Evolutionary conservation across 2,113 vertebrate species (phyloP).

Genomic region (Alces alces): DNA sequence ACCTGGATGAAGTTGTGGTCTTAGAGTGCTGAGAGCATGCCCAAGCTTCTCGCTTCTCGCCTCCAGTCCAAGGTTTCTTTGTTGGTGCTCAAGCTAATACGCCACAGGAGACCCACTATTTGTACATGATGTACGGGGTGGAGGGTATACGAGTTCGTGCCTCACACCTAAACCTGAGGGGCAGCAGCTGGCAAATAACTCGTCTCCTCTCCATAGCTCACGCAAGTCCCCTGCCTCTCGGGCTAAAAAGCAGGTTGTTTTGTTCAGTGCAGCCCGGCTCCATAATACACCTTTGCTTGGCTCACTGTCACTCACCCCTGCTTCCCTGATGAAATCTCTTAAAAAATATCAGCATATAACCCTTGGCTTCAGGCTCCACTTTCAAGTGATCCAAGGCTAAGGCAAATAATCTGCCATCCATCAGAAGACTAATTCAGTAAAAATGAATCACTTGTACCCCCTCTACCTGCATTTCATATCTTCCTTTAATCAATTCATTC

Average conservation of each 20-base stretch:
- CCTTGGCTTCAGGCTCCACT: background rate
- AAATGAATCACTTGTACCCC: background rate
- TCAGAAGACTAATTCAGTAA: background rate
- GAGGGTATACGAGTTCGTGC: background rate
- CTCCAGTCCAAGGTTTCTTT: background rate
- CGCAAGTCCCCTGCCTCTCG: too few species aligned
- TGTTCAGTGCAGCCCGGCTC: background rate
- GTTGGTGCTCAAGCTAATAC: background rate
- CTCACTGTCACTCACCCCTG: background rate
- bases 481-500: background rate
- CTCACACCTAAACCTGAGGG: background rate
- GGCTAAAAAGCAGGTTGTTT: background rate
- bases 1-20: fast-evolving
- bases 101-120: background rate
- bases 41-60: background rate
- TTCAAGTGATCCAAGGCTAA: background rate
- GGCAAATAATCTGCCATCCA: background rate
- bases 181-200: background rate
- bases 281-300: fast-evolving
- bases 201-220: background rate
- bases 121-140: fast-evolving
- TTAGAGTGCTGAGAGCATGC: background rate
- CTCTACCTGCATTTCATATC: background rate
- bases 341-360: background rate
- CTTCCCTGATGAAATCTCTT: background rate